Evolutionary conservation across 2,113 vertebrate species (phyloP), one percentile per base, ranked within the genome.

Genomic region (Ameiurus melas): DNA sequence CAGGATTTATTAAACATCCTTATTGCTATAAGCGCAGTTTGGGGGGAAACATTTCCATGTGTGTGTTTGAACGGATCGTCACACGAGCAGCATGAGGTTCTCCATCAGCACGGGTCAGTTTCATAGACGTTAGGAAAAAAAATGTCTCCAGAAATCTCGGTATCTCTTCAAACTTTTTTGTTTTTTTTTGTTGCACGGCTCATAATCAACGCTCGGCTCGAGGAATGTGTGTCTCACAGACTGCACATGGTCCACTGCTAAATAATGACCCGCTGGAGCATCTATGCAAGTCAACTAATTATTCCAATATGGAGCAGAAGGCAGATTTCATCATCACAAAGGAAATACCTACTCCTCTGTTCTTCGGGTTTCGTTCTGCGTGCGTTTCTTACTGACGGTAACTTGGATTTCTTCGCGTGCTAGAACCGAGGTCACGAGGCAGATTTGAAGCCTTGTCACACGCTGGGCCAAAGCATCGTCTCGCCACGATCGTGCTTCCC

Each of bases 321-420:
- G 95, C 92, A 89, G 90, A 92, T 95, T 94, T 95, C 95, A 91
- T 96, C 94, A 95, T 95, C 92, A 93, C 93, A 94, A 91, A 91
- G 92, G 92, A 94, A 95, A 90, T 87, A 83, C 87, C 70, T 80
- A 4, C 22, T 62, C 91, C 91, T 93, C 90, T 66, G 84, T 90
- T 93, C 93, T 95, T 91, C 85, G 83, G 91, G 91, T 94, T 93
- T 93, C 89, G 89, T 91, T 92, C 86, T 82, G 85, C 85, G 88
- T 89, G 92, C 33, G 90, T 92, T 93, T 92, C 86, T 39, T 81
- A 73, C 83, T 89, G 88, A 91, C 91, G 89, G 89, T 60, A 88
- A 91, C 80, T 87, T 92, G 92, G 89, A 85, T 62, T 79, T 22
- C 90, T 89, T 90, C 91, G 85, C 51, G 85, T 89, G 91, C 64